Conservation (phyloP, 2,113 vertebrate genomes). For the Sorex araneus region DNA sequence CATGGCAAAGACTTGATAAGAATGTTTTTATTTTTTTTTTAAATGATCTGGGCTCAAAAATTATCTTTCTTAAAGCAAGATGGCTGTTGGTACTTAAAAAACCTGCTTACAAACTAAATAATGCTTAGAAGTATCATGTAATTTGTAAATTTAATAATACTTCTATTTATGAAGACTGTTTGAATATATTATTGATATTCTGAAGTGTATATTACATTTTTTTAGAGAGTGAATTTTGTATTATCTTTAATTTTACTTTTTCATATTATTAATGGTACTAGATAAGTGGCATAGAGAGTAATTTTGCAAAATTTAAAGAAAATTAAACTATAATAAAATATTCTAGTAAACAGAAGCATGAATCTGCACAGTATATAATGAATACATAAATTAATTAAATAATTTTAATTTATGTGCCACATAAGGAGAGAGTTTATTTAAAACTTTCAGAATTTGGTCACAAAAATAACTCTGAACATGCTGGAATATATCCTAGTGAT, state of each 20-base stretch:
- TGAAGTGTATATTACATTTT: constrained; percentile 41
- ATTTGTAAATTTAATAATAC: no score
- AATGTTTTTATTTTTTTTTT: background rate
- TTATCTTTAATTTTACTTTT: constrained; percentile 53
- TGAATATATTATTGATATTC: constrained; percentile 41
- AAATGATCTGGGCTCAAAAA: background rate
- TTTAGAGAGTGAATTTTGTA: background rate
- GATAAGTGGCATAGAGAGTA: background rate
- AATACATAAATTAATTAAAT: background rate
- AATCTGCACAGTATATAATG: background rate
- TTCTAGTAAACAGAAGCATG: constrained; percentile 46
- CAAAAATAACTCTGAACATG: constrained; percentile 49
- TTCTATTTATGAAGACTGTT: background rate
- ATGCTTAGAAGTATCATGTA: background rate
- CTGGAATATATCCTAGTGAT: background rate
- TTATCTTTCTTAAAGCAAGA: constrained; percentile 15
- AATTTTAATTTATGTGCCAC: constrained; percentile 49
- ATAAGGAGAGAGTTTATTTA: constrained; percentile 44
- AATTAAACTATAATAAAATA: background rate
- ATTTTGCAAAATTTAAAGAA: background rate
- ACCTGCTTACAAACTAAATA: constrained; percentile 10
- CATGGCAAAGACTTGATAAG: background rate
- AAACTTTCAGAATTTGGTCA: constrained; percentile 44
- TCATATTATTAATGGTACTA: constrained; percentile 7
- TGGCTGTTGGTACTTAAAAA: constrained; percentile 13